A percentile compares a stretch with the other conserved stretches of the same genome.
Conservation (phyloP, 1,140 invertebrate species). For the Drosophila miranda region DNA sequence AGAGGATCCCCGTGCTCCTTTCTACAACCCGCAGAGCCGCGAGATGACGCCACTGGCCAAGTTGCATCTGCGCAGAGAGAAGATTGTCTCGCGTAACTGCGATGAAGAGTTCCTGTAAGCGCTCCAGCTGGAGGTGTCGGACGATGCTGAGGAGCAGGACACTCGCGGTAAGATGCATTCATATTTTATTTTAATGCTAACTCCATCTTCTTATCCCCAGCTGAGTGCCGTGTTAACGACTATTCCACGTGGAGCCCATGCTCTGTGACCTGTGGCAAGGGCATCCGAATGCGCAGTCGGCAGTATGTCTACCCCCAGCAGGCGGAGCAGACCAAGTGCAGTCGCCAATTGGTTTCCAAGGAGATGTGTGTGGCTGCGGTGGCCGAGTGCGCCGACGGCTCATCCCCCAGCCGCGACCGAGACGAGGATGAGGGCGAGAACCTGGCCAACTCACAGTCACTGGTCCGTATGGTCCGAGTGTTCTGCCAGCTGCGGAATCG, state of each 20-base stretch:
- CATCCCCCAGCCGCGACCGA: constrained; percentile 35
- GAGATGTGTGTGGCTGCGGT: constrained; percentile 92
- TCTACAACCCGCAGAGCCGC: constrained; percentile 90
- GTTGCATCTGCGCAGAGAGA: constrained; percentile 88
- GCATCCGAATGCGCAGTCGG: constrained; percentile 90
- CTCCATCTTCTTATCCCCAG: constrained; percentile 81
- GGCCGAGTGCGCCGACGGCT: constrained; percentile 85
- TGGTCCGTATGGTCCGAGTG: constrained; percentile 89
- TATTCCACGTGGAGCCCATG: constrained; percentile 91
- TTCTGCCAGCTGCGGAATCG: constrained; percentile 91
- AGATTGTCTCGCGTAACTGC: constrained; percentile 88
- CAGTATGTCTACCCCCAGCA: constrained; percentile 90
- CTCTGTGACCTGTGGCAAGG: constrained; percentile 94
- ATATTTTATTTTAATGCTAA: not conserved
- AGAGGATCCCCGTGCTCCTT: constrained; percentile 94
- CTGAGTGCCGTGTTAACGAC: constrained; percentile 90
- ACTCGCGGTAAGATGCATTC: constrained; percentile 85
- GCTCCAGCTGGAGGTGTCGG: constrained; percentile 86
- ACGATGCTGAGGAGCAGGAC: constrained; percentile 89
- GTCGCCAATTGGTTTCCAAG: constrained; percentile 91
- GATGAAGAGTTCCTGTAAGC: constrained; percentile 86
- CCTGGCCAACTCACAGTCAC: constrained; percentile 64
- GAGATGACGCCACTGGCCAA: constrained; percentile 92
- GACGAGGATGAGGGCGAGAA: constrained; percentile 82
- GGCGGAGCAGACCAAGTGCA: constrained; percentile 90